Evolutionary conservation across 2,888 invertebrate genomes (phyloP), one percentile per base, ranked within the genome.

Genomic region (Drosophila emarginata): DNA sequence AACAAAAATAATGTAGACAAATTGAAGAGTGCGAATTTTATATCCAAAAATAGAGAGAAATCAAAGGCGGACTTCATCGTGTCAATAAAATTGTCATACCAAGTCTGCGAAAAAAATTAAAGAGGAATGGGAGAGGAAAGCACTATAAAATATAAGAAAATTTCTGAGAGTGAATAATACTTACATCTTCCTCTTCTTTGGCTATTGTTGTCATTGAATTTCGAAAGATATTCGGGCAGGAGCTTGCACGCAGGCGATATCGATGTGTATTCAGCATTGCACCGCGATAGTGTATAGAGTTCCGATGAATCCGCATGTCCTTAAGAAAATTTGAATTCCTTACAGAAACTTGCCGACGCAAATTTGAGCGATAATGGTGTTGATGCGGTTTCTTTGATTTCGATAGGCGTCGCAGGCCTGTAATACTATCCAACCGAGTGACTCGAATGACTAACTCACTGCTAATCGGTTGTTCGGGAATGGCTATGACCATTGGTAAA

Each of bases 181-280:
- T 92, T 91, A 96, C 96, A 93, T 96, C 96, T 89, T 94, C 94
- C 86, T 94, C 94, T 86, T 96, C 95, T 78, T 95, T 95, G 56
- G 95, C 94, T 60, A 97, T 94, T 2, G 96, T 96, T 56, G 96
- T 95, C 96, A 97, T 96, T n/a, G 96, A 97, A 89, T 96, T 96
- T 80, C 96, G 94, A 89, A 95, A 97, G 83, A 98, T 97, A 91
- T 98, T 96, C 0, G 98, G 98, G 90, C 98, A 98, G 52, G 97
- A 97, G 2, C 96, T 97, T 0, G 97, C 97, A 72, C 96, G 94
- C 67, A 97, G 92, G 62, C 95, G 94, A 91, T 97, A 97, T 74
- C 96, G 94, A 84, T 95, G 95, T 64, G 96, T 95, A 90, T 96
- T 97, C 64, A 97, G 92, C 93, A 97, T 95, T 4, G 97, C 97